Evolutionary conservation across 2,797 vertebrate species (phyloP), one percentile per base, ranked within the genome.

Genomic region (Delichon dasypus): DNA sequence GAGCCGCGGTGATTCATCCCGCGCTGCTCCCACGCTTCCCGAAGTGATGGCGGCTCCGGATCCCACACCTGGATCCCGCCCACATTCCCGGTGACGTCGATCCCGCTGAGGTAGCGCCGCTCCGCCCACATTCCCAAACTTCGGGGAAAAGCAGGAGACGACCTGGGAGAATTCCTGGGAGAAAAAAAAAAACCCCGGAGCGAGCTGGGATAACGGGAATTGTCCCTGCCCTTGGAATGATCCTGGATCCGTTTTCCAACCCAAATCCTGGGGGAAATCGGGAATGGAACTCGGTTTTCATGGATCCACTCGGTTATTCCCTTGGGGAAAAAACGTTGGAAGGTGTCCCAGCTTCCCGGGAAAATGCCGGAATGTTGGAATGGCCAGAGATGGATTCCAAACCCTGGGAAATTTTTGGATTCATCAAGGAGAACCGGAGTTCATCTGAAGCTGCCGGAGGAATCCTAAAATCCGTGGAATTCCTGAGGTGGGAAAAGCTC

Each of bases 211-310:
- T 13, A 7, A 23, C 2, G 2, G 53, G 50, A 60, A 34, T 60
- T 16, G 13, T 26, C 14, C n/a, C 11, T 17, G 38, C 16, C 25
- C 17, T 0, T 34, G 77, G 78, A 51, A 61, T 30, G 47, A 9
- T 44, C 21, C 12, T 0, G 11, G 18, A 32, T 38, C 17, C 38
- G 9, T 53, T 62, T 53, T 45, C n/a, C 40, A 0, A 15, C 4
- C 11, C 22, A 0, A 1, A 45, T 51, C 3, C 14, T 3, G 48
- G 79, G 40, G 16, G 7, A 44, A 44, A 64, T 11, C 4, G 12
- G 12, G 11, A 53, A 14, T 15, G 13, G 0, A 22, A 38, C 15
- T n/a, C 3, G 0, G 7, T 30, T 44, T 36, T 13, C 7, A 0
- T 14, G 66, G 78, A 71, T 32, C 13, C 0, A 0, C 7, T 36